Percentiles rank a stretch among this genome's conserved stretches.
These are phyloP conservation scores for Chitala chitala DNA, from an alignment of 2,113 vertebrate species.

Conservation along the genomic window DNA sequence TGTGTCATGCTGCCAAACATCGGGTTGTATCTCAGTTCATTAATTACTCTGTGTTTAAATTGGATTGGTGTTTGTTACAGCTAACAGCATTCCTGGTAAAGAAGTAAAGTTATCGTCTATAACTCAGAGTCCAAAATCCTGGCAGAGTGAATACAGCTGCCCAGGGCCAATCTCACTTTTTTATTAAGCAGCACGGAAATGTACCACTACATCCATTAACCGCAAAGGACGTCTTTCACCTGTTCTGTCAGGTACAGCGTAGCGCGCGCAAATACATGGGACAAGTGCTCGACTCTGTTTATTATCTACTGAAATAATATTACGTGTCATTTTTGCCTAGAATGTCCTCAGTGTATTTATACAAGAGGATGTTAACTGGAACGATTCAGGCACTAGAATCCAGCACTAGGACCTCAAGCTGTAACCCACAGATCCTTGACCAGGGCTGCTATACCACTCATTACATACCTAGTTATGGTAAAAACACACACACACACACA, in stretches of 20 bases:
- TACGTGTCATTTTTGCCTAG: too few species aligned
- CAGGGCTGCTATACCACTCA: too few species aligned
- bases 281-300: background rate
- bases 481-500: background rate
- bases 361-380: too few species aligned
- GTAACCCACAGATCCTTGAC: too few species aligned
- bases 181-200: background rate
- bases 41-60: background rate
- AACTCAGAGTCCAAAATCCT: background rate
- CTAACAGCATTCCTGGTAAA: background rate
- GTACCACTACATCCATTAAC: background rate
- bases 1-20: background rate
- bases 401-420: too few species aligned
- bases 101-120: background rate
- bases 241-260: background rate
- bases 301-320: too few species aligned
- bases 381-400: too few species aligned
- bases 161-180: background rate
- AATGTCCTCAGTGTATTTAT: too few species aligned
- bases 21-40: background rate
- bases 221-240: background rate
- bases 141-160: constrained; percentile 1
- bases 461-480: background rate
- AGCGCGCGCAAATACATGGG: background rate
- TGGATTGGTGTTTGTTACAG: background rate